These are phyloP conservation scores for Dicentrarchus labrax DNA, from an alignment of 2,113 vertebrate genomes.

Conservation along the genomic window DNA sequence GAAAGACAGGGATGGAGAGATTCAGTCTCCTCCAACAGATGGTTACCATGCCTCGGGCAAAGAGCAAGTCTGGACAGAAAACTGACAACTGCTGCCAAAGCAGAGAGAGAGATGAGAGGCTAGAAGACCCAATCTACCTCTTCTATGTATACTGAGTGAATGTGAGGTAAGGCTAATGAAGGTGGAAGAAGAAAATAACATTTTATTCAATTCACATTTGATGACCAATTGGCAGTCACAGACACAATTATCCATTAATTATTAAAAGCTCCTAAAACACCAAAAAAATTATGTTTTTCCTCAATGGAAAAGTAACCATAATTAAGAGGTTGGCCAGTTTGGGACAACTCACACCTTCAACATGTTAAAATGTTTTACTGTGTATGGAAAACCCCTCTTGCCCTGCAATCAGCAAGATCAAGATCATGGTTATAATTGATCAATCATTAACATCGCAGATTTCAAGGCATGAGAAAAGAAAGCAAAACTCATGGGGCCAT, in stretches of 20 bases:
- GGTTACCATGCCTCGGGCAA: slow-evolving; percentile 71
- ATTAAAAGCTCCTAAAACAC: not conserved
- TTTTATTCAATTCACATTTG: not conserved
- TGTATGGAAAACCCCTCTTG: not conserved
- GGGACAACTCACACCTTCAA: not conserved
- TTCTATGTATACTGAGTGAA: slow-evolving; percentile 18
- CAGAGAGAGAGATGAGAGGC: slow-evolving; percentile 34
- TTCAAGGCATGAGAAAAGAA: not conserved
- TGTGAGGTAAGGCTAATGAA: slow-evolving; percentile 13
- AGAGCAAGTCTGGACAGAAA: slow-evolving; percentile 71
- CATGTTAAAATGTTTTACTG: not conserved
- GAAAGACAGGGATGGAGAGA: slow-evolving; percentile 49
- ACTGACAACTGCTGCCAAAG: slow-evolving; percentile 71
- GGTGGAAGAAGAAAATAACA: not conserved
- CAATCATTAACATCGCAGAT: not conserved
- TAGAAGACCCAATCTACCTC: slow-evolving; percentile 28
- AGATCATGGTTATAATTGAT: not conserved
- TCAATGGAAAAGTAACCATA: not conserved
- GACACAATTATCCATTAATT: slow-evolving; percentile 9
- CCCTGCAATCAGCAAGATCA: not conserved
- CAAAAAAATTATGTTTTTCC: not conserved
- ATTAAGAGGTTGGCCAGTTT: not conserved
- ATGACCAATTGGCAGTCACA: not conserved
- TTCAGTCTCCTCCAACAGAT: slow-evolving; percentile 72
- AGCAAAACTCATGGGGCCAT: not conserved